Conservation (phyloP, 2,888 invertebrate genomes). For the Cheilosia vernalis region DNA sequence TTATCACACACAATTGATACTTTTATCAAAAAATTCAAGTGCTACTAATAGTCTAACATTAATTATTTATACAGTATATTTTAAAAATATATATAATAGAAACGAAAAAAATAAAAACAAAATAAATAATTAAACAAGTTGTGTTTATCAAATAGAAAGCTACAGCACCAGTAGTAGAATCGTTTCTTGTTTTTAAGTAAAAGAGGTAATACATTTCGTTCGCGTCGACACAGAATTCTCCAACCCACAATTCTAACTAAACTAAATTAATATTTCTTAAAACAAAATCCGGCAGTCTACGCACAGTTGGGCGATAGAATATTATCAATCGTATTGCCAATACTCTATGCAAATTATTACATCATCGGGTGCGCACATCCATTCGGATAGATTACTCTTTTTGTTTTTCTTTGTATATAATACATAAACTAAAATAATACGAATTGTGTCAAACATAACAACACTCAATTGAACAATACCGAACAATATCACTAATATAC, state of each 20-base stretch:
- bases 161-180: constrained; percentile 72
- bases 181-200: constrained; percentile 59
- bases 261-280: constrained; percentile 12
- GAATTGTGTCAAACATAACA: constrained; percentile 68
- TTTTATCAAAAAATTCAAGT: constrained; percentile 22
- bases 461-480: constrained; percentile 73
- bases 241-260: constrained; percentile 38
- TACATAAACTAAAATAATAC: constrained; percentile 50
- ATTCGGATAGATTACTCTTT: constrained; percentile 27
- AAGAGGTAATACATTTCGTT: constrained; percentile 72
- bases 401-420: constrained; percentile 2
- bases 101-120: constrained; percentile 22
- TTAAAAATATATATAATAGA: constrained; percentile 22
- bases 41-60: constrained; percentile 30
- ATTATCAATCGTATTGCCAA: constrained; percentile 17
- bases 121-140: constrained; percentile 44
- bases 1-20: constrained; percentile 22
- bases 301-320: constrained; percentile 9
- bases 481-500: constrained; percentile 69
- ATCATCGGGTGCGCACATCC: constrained; percentile 13
- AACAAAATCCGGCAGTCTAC: constrained; percentile 18
- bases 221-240: constrained; percentile 26
- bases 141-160: constrained; percentile 60
- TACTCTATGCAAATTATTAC: constrained; percentile 16
- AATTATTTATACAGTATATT: constrained; percentile 11